A percentile compares a stretch with the other conserved stretches of the same genome.
Conservation (phyloP, 1,140 invertebrate species). For the Cyclina sinensis region DNA sequence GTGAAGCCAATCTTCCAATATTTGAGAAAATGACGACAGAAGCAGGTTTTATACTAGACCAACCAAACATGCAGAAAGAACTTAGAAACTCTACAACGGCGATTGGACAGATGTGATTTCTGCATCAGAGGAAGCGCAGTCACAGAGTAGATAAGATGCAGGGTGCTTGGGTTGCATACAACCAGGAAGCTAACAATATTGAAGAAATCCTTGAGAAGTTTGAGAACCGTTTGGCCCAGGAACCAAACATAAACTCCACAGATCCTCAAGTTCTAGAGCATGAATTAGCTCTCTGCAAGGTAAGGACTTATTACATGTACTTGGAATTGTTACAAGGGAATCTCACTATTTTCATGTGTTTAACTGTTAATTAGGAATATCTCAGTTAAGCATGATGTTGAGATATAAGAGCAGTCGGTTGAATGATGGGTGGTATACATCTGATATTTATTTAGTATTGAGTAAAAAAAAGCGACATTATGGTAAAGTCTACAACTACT, state of each 20-base stretch:
- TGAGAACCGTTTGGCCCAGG: conserved; percentile 76
- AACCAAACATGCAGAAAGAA: conserved; percentile 86
- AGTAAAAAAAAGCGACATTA: too few species aligned
- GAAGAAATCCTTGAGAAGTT: conserved; percentile 82
- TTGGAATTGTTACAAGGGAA: too few species aligned
- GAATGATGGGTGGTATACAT: too few species aligned
- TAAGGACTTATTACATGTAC: conserved; percentile 52
- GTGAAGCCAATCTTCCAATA: conserved; percentile 90
- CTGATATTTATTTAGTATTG: too few species aligned
- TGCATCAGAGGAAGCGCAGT: conserved; percentile 80
- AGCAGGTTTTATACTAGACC: conserved; percentile 88
- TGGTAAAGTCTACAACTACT: too few species aligned
- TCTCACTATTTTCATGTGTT: too few species aligned
- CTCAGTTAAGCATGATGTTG: too few species aligned
- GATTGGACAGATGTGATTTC: conserved; percentile 82
- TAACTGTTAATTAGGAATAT: too few species aligned
- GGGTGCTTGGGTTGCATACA: conserved; percentile 80
- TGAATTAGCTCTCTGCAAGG: conserved; percentile 83
- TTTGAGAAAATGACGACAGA: conserved; percentile 84
- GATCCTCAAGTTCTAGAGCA: conserved; percentile 83
- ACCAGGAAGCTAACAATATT: conserved; percentile 78
- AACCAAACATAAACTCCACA: conserved; percentile 80
- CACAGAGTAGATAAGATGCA: conserved; percentile 81
- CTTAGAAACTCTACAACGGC: conserved; percentile 86
- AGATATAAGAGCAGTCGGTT: too few species aligned